Percentiles rank a stretch among this genome's conserved stretches.
These are phyloP conservation scores for Neodon shergylaensis DNA, from an alignment of 2,113 vertebrate species.

Conservation along the genomic window DNA sequence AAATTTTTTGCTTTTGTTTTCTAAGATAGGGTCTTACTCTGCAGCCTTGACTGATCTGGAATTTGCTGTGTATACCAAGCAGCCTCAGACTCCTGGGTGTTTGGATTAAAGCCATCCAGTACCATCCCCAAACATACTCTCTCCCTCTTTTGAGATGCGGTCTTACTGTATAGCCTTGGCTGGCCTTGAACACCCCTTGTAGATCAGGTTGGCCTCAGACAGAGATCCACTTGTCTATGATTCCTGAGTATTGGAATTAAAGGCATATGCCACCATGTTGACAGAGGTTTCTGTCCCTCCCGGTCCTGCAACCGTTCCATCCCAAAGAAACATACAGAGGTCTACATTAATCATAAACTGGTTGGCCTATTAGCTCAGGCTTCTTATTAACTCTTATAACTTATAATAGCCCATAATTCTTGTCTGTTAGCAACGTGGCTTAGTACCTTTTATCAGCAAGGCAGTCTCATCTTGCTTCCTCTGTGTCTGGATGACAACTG, in stretches of 20 bases:
- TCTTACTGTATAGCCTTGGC: background rate
- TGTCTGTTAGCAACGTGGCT: too few species aligned
- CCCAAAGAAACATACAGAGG: too few species aligned
- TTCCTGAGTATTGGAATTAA: background rate
- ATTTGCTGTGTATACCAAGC: background rate
- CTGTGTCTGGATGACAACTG: too few species aligned
- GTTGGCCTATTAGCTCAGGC: too few species aligned
- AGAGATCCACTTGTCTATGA: background rate
- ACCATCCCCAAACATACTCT: background rate
- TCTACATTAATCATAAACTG: too few species aligned
- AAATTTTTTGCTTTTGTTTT: background rate
- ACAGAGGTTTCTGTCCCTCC: too few species aligned
- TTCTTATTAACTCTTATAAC: too few species aligned
- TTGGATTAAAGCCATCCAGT: background rate
- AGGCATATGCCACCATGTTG: background rate
- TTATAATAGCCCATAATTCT: too few species aligned
- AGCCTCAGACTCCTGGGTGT: background rate
- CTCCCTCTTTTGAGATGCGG: background rate
- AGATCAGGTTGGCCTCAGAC: background rate
- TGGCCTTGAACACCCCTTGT: background rate
- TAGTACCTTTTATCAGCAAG: too few species aligned
- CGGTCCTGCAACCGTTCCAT: too few species aligned
- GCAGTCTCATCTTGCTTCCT: too few species aligned
- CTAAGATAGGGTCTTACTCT: background rate
- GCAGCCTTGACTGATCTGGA: background rate